Evolutionary conservation across 2,113 vertebrate genomes (phyloP).

Genomic region (Phocoena sinus): DNA sequence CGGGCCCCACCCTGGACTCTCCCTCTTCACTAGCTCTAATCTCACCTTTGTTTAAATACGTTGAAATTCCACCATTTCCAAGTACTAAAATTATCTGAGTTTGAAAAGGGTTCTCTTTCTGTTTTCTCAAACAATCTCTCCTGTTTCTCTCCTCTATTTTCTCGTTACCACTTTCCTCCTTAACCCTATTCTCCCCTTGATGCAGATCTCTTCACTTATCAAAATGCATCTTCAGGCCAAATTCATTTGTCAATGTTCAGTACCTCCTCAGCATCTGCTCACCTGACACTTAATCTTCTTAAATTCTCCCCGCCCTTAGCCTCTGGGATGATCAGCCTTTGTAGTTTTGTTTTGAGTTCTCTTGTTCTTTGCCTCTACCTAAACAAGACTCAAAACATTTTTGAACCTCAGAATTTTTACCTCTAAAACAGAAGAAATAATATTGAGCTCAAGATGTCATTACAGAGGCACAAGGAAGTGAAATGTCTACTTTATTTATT

Average conservation of each 20-base stretch:
- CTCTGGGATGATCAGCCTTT: not conserved
- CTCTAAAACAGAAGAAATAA: not conserved
- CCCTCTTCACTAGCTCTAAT: no score
- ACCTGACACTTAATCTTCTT: not conserved
- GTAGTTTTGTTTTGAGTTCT: not conserved
- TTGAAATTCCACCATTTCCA: not conserved
- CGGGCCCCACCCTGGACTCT: not conserved
- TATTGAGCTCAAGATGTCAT: not conserved
- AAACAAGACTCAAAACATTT: not conserved
- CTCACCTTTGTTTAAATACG: not conserved
- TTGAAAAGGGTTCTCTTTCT: not conserved
- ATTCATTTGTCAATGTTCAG: conserved; percentile 4
- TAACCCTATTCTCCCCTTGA: not conserved
- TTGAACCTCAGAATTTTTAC: not conserved
- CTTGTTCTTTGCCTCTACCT: not conserved
- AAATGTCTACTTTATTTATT: not conserved
- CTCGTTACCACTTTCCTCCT: not conserved
- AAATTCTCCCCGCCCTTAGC: not conserved
- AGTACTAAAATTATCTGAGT: not conserved
- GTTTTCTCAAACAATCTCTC: not conserved
- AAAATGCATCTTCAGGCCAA: conserved; percentile 27
- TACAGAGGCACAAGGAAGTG: not conserved
- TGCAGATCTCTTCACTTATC: not conserved
- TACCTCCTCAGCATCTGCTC: not conserved
- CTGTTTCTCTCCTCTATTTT: not conserved